A percentile compares a stretch with the other conserved stretches of the same genome.
Evolutionary conservation across 1,140 invertebrate species (phyloP).

Genomic region (Aethina tumida): DNA sequence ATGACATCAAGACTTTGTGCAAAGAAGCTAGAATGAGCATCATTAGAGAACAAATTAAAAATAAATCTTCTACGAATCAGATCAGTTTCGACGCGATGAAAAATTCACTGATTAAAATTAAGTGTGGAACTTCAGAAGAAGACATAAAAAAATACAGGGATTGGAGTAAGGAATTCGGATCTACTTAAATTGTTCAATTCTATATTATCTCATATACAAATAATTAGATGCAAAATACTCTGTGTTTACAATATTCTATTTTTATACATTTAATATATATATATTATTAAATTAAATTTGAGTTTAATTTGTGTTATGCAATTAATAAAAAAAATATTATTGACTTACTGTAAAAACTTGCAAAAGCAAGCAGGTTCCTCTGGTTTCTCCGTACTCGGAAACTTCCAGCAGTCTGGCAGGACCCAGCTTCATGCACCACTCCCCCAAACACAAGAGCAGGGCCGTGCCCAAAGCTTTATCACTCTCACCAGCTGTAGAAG

Average conservation of each 20-base stretch:
- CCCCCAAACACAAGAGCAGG: conserved; percentile 80
- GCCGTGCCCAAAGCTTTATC: conserved; percentile 70
- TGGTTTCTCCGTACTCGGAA: conserved; percentile 33
- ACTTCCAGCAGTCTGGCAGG: conserved; percentile 37
- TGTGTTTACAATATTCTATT: too few species aligned
- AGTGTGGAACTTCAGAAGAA: too few species aligned
- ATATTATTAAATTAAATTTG: too few species aligned
- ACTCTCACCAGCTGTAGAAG: conserved; percentile 39
- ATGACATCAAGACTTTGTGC: conserved; percentile 78
- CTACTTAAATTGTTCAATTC: conserved; percentile 8
- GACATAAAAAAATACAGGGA: conserved; percentile 23
- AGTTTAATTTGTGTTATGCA: background rate
- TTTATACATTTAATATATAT: too few species aligned
- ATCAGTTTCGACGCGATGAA: conserved; percentile 14
- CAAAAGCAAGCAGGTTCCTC: conserved; percentile 46
- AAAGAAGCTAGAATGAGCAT: conserved; percentile 73
- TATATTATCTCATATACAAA: background rate
- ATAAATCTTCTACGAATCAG: conserved; percentile 5
- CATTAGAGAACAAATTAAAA: conserved; percentile 35
- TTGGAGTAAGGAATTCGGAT: conserved; percentile 23
- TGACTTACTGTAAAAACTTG: conserved; percentile 49
- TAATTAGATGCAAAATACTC: background rate
- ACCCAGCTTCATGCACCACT: conserved; percentile 81
- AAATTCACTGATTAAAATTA: conserved; percentile 21
- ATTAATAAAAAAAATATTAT: conserved; percentile 10